Base-by-base conservation (phyloP, 2,113 vertebrate species). In the Paraplagusia blochii region DNA sequence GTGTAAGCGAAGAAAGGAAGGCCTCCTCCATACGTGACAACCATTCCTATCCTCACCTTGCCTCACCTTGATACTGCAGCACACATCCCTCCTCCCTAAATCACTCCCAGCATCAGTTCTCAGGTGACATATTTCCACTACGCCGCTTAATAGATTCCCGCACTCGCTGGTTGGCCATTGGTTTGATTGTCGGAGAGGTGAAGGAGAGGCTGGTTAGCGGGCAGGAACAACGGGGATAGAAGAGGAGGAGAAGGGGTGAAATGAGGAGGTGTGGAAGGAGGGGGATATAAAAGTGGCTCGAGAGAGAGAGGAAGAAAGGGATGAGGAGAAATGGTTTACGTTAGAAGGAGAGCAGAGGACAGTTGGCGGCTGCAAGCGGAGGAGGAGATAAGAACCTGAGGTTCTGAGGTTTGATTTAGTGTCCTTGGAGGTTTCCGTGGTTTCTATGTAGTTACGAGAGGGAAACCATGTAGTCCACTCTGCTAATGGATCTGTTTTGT, bases 11-110 rank as follows among this genome's bases (percentile, higher is more conserved):
- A 69, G 62, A 56, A 63, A 54, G 83, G 72, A 69, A 76, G 69
- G 62, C 66, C 76, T 82, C 43, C 47, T 47, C 55, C 4, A 59
- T 87, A 90, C 86, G 86, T 90, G 90, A 89, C 60, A 57, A 51
- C 76, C 83, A 90, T 91, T 75, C 42, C 85, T 86, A 90, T 85
- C 72, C 71, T 75, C 88, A 87, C 89, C 89, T 90, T 90, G 83
- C 58, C 66, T 90, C 86, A 90, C 88, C 88, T 91, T 90, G 83
- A 51, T 69, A 59, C 69, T 70, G 76, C 84, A 70, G 74, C 74
- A 74, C 58, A 53, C 51, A 44, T 50, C 66, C 53, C 54, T 50
- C 53, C 36, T 42, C 64, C 66, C 58, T 82, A 80, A 78, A 79
- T 81, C 48, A 58, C 64, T 82, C 63, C 10, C 39, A 74, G 72